Percentiles rank a stretch among this genome's conserved stretches.
These are phyloP conservation scores for Pseudomyrmex concolor DNA, from an alignment of 1,140 invertebrate genomes.

Conservation along the genomic window DNA sequence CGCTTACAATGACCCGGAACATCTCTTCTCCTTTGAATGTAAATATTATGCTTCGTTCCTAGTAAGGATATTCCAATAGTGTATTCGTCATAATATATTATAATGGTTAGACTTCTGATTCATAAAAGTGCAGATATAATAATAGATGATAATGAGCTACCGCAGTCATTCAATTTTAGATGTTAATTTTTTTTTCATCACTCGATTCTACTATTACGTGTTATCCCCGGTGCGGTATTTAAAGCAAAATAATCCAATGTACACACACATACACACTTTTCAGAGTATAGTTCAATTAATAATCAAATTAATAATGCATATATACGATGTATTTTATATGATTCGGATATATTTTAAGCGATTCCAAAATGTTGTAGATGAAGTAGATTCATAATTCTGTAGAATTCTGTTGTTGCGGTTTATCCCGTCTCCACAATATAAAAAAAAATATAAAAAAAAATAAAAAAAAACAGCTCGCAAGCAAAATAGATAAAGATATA, in stretches of 20 bases:
- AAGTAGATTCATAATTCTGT: background rate
- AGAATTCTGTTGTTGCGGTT: background rate
- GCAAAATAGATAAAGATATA: conserved; percentile 16
- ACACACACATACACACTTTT: too few species aligned
- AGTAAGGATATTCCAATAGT: background rate
- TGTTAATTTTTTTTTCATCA: background rate
- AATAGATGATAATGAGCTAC: too few species aligned
- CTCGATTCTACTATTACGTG: background rate
- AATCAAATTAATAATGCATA: too few species aligned
- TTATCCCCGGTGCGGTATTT: too few species aligned
- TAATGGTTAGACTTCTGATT: background rate
- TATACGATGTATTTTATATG: too few species aligned
- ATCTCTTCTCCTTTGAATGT: conserved; percentile 13
- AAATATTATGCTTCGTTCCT: conserved; percentile 38
- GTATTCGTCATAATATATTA: conserved; percentile 1
- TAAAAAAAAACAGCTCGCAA: background rate
- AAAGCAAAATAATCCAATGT: background rate
- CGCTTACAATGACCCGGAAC: background rate
- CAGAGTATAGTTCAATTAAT: too few species aligned
- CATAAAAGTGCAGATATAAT: too few species aligned
- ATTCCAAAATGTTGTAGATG: background rate
- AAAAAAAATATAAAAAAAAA: background rate
- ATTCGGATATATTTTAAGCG: background rate
- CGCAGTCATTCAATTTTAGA: background rate
- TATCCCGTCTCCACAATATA: background rate